These are phyloP conservation scores for Mesitornis unicolor DNA, from an alignment of 2,113 vertebrate species.

Conservation along the genomic window DNA sequence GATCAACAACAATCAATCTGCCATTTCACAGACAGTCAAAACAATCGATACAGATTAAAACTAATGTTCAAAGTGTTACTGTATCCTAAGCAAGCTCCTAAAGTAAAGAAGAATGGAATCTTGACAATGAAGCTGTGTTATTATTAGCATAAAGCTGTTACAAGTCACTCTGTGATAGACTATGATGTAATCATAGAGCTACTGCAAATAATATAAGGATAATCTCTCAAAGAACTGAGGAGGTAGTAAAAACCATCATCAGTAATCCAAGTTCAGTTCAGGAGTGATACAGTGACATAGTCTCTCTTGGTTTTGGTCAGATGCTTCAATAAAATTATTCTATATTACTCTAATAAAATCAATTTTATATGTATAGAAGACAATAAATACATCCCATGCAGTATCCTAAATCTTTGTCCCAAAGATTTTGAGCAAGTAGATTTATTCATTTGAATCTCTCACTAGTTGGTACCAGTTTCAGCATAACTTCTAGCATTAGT, in stretches of 20 bases:
- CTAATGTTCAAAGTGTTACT: not conserved
- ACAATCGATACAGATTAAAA: not conserved
- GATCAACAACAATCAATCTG: not conserved
- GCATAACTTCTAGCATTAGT: not conserved
- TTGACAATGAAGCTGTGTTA: not conserved
- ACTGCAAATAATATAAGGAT: not conserved
- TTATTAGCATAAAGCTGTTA: not conserved
- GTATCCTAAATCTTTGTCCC: not conserved
- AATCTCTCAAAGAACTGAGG: not conserved
- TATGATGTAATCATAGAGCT: not conserved
- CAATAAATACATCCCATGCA: not conserved
- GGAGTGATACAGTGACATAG: not conserved
- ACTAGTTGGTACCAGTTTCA: not conserved
- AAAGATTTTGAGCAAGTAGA: not conserved
- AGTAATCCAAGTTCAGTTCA: not conserved
- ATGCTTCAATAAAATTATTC: not conserved
- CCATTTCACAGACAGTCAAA: not conserved
- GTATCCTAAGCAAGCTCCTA: not conserved
- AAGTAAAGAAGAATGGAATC: not conserved
- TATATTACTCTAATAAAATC: not conserved
- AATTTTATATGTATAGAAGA: not conserved
- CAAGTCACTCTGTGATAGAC: not conserved
- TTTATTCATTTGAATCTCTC: not conserved
- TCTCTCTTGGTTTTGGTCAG: not conserved
- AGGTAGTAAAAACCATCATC: not conserved